phyloP scores from a whole-genome alignment of 2,797 vertebrate genomes.

The Sciaenops ocellatus region DNA sequence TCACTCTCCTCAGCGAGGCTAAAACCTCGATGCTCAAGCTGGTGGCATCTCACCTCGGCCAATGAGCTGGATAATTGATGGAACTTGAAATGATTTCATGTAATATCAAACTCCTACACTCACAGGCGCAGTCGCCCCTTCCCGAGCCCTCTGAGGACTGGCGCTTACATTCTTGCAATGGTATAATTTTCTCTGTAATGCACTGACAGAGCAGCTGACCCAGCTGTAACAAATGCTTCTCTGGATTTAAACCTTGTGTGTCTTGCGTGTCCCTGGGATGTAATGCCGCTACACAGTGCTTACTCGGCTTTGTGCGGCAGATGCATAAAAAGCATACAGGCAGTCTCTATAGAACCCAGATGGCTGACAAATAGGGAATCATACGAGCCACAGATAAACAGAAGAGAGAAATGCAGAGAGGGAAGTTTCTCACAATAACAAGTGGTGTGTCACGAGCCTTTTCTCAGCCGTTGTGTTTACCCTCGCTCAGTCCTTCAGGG shows the following conservation, averaged over 20 bases:
- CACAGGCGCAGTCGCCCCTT: slow-evolving; percentile 5
- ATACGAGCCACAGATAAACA: slow-evolving; percentile 62
- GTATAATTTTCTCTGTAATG: slow-evolving; percentile 54
- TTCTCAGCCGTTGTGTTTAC: slow-evolving; percentile 73
- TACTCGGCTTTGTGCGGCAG: slow-evolving; percentile 40
- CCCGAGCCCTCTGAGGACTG: slow-evolving; percentile 30
- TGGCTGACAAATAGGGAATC: slow-evolving; percentile 66
- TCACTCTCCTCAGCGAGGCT: slow-evolving; percentile 34
- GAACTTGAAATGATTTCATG: slow-evolving; percentile 57
- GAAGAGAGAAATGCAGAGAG: slow-evolving; percentile 43
- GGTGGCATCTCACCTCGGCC: slow-evolving; percentile 44
- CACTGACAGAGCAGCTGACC: slow-evolving; percentile 60
- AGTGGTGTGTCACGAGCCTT: slow-evolving; percentile 61
- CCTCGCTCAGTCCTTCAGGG: slow-evolving; percentile 67
- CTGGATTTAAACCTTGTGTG: slow-evolving; percentile 40
- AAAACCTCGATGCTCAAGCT: slow-evolving; percentile 41
- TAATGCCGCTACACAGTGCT: slow-evolving; percentile 28
- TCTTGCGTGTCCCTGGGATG: slow-evolving; percentile 31
- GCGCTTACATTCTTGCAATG: slow-evolving; percentile 29
- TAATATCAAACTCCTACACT: slow-evolving; percentile 55
- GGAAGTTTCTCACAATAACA: slow-evolving; percentile 69
- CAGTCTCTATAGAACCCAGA: slow-evolving; percentile 51
- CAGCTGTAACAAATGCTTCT: slow-evolving; percentile 41
- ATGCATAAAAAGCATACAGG: slow-evolving; percentile 30
- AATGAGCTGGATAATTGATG: slow-evolving; percentile 50